Evolutionary conservation across 2,113 vertebrate genomes (phyloP).

Genomic region (Cyanoderma ruficeps): DNA sequence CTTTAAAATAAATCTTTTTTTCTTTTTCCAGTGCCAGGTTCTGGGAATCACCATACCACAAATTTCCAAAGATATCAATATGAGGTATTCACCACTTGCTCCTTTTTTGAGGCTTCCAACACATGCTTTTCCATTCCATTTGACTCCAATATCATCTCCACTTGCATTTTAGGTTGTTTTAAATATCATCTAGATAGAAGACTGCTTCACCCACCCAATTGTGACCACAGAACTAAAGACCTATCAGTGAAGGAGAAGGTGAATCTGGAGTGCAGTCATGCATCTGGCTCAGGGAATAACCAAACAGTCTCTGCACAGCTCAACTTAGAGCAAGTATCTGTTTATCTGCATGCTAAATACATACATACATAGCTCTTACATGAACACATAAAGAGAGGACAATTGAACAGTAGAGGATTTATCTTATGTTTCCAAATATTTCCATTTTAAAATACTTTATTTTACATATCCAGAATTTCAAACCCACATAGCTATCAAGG

Average conservation of each 20-base stretch:
- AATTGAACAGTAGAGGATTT: neutral
- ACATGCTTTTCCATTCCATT: neutral
- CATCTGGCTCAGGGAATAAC: neutral
- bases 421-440: neutral
- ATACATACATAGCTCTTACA: neutral
- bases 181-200: neutral
- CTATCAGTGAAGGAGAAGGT: neutral
- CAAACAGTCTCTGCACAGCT: neutral
- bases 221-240: neutral
- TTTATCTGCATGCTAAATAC: neutral
- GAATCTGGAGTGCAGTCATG: neutral
- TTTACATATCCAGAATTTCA: neutral
- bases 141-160: neutral
- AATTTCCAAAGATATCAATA: neutral
- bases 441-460: neutral
- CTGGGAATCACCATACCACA: neutral
- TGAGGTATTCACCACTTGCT: neutral
- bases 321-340: neutral
- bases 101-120: neutral
- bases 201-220: neutral
- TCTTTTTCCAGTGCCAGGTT: neutral
- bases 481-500: neutral
- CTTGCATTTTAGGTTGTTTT: neutral
- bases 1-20: neutral
- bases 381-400: neutral